Evolutionary conservation across 2,888 invertebrate species (phyloP).

Genomic region (Hyposoter didymator): DNA sequence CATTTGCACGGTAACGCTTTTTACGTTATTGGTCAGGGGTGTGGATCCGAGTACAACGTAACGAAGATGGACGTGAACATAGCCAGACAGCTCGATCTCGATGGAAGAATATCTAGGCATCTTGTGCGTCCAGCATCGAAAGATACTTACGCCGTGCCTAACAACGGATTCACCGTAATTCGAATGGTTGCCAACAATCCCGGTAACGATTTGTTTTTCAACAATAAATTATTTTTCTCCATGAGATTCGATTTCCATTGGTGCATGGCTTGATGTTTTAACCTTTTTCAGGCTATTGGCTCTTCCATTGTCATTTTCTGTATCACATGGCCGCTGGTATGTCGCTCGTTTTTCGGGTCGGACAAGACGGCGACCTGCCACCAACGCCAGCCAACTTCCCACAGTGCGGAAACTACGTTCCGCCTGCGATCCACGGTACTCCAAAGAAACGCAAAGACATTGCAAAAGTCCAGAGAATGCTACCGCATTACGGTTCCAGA

Average conservation of each 20-base stretch:
- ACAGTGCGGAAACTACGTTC: constrained; percentile 71
- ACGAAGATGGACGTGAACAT: constrained; percentile 10
- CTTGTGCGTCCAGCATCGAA: constrained; percentile 89
- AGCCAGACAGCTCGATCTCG: constrained; percentile 30
- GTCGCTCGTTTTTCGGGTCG: constrained; percentile 75
- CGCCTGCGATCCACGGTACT: constrained; percentile 11
- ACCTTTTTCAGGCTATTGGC: constrained; percentile 76
- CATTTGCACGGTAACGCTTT: constrained; percentile 94
- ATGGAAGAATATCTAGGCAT: constrained; percentile 47
- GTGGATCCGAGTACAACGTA: constrained; percentile 31
- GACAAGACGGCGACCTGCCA: constrained; percentile 71
- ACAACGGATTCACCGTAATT: constrained; percentile 94
- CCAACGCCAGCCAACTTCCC: constrained; percentile 74
- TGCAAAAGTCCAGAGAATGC: background rate
- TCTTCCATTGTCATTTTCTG: constrained; percentile 79
- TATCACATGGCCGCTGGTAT: constrained; percentile 77
- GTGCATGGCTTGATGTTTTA: constrained; percentile 15
- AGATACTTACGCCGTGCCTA: constrained; percentile 95
- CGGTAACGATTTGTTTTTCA: constrained; percentile 85
- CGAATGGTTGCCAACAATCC: constrained; percentile 95
- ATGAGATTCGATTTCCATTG: background rate
- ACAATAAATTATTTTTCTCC: background rate
- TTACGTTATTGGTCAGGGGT: constrained; percentile 92
- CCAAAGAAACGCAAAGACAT: background rate
- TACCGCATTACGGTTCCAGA: background rate